phyloP scores from a whole-genome alignment of 2,113 vertebrate genomes.

The Pseudonaja textilis region DNA sequence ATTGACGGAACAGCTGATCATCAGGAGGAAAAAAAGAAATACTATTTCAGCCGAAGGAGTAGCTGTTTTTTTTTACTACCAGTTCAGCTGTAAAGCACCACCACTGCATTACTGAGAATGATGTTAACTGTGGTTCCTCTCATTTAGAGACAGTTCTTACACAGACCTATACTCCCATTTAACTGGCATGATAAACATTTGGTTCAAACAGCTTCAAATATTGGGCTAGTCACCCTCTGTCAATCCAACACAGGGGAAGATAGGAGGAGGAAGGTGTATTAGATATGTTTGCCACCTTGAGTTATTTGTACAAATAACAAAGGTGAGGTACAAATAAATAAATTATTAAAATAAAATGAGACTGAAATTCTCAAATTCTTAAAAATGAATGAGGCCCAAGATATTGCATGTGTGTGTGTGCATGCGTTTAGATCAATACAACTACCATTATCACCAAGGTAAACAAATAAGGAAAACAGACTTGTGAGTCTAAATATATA shows the following conservation, averaged over 20 bases:
- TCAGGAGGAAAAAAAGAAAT: too few species aligned
- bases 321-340: background rate
- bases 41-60: too few species aligned
- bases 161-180: background rate
- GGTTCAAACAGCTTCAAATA: background rate
- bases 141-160: background rate
- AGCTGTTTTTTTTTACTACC: too few species aligned
- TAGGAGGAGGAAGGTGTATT: background rate
- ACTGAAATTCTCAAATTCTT: conserved; percentile 40
- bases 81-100: too few species aligned
- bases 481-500: conserved; percentile 1
- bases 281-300: background rate
- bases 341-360: background rate
- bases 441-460: conserved; percentile 23
- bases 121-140: too few species aligned
- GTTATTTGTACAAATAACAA: background rate
- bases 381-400: conserved; percentile 44
- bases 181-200: background rate
- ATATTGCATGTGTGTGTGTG: conserved; percentile 27
- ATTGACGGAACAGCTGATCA: too few species aligned
- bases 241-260: background rate
- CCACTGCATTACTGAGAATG: background rate
- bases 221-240: background rate
- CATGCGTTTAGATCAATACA: conserved; percentile 29
- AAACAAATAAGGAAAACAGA: conserved; percentile 40